Conservation (phyloP, 35 echinoderm and acorn worm genomes). For the Ophioderma brevispina region DNA sequence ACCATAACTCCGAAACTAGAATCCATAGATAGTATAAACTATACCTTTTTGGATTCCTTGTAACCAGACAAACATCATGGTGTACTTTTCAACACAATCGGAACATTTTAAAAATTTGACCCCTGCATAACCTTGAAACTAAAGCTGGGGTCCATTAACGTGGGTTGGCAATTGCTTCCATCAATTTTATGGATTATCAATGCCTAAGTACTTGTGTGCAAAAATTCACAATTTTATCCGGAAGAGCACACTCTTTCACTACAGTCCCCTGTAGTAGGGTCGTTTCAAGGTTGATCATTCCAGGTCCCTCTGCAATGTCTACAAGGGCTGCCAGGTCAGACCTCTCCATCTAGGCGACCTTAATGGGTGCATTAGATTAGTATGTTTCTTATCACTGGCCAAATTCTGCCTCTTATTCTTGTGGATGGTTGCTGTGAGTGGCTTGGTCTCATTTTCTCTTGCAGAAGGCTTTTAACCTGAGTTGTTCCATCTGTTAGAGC, state of each 20-base stretch:
- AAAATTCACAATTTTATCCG: too few species aligned
- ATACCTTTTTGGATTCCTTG: too few species aligned
- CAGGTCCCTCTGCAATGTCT: constrained; percentile 15
- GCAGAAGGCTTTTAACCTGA: constrained; percentile 49
- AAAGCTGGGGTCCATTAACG: too few species aligned
- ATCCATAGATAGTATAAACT: too few species aligned
- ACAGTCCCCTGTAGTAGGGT: constrained; percentile 32
- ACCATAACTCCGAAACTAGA: too few species aligned
- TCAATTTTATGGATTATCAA: too few species aligned
- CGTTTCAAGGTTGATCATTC: neutral
- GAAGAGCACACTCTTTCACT: constrained; percentile 30
- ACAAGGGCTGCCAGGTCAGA: constrained; percentile 33
- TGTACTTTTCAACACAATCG: too few species aligned
- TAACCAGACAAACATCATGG: too few species aligned
- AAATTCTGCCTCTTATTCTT: constrained; percentile 44
- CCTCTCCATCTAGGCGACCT: constrained; percentile 45
- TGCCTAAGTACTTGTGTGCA: too few species aligned
- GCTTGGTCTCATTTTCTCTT: constrained; percentile 31
- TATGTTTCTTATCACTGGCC: neutral
- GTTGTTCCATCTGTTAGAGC: constrained; percentile 44
- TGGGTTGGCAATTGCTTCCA: too few species aligned
- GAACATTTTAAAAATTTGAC: too few species aligned
- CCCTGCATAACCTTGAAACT: too few species aligned
- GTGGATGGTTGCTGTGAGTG: constrained; percentile 57
- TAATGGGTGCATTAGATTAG: constrained; percentile 28